These are phyloP conservation scores for Phymatocera aterrima DNA, from an alignment of 2,888 invertebrate species.

Conservation along the genomic window DNA sequence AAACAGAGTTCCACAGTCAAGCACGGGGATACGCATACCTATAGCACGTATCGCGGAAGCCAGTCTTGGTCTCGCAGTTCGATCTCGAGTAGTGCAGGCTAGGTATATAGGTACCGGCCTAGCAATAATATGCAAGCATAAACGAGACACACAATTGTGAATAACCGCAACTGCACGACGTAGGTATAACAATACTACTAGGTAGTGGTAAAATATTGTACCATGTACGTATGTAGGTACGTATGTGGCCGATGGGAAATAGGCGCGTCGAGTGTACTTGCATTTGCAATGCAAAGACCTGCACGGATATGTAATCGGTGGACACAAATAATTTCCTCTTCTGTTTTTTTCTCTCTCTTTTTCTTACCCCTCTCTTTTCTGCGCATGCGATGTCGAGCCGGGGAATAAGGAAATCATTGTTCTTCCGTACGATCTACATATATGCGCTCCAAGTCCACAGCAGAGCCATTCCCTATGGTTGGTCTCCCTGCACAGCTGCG, in stretches of 20 bases:
- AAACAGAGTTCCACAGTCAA: no score
- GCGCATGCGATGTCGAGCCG: no score
- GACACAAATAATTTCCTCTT: constrained; percentile 30
- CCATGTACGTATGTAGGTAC: background rate
- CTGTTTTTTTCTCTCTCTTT: constrained; percentile 40
- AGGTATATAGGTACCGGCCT: background rate
- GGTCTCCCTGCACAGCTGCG: constrained; percentile 8
- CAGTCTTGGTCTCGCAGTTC: no score
- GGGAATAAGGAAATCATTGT: constrained; percentile 69
- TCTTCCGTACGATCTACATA: constrained; percentile 49
- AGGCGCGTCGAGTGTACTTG: background rate
- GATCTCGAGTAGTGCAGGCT: background rate
- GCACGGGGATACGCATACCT: no score
- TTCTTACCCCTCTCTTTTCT: constrained; percentile 55
- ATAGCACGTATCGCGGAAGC: no score
- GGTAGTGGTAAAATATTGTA: constrained; percentile 6
- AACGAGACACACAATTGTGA: background rate
- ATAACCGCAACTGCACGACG: constrained; percentile 23
- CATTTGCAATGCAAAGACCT: constrained; percentile 39
- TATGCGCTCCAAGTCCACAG: constrained; percentile 13
- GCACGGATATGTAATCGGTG: constrained; percentile 18
- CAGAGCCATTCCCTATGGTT: background rate
- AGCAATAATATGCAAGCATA: background rate
- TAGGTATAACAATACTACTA: no score
- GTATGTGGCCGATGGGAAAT: constrained; percentile 11